Evolutionary conservation across 1,140 invertebrate genomes (phyloP), one percentile per base, ranked within the genome.

Genomic region (Chironomus tepperi): DNA sequence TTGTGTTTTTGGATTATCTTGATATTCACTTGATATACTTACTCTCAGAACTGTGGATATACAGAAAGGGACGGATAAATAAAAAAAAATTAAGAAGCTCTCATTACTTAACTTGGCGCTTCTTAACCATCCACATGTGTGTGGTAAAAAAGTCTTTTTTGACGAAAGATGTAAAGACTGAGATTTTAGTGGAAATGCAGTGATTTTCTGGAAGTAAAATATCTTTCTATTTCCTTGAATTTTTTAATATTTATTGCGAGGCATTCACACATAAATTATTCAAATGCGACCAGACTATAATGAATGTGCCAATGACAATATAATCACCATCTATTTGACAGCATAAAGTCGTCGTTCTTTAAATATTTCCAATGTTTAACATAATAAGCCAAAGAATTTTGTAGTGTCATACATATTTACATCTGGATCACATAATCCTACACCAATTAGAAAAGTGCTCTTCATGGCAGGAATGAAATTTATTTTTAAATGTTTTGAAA

Each of bases 371-470:
- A 34, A 34, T 34, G 24, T 34, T n/a, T 34, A 34, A 34, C 24
- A 34, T 34, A 34, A 34, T 34, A 34, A 34, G 24, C 24, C 24
- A 34, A 34, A 34, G 24, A 34, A 34, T 34, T 5, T 34, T 34
- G 24, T 34, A 57, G 47, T 15, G 47, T n/a, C 47, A 5, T 57
- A 5, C 24, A 34, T 57, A n/a, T n/a, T 57, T 57, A 57, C 47
- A 57, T 57, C 47, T 57, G 47, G 47, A 57, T 57, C 47, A n/a
- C 47, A 57, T 57, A 57, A 57, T 57, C 47, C n/a, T 57, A 1
- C 47, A 57, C 47, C 47, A 57, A 57, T 57, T 57, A 57, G 47
- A 57, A 57, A 12, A 57, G 10, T 57, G 47, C 47, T 57, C 24
- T 34, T 34, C 24, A 34, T 34, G 24, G 1, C 24, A 34, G 47